Conservation (phyloP, 2,888 invertebrate genomes). For the Drosophila limbata region DNA sequence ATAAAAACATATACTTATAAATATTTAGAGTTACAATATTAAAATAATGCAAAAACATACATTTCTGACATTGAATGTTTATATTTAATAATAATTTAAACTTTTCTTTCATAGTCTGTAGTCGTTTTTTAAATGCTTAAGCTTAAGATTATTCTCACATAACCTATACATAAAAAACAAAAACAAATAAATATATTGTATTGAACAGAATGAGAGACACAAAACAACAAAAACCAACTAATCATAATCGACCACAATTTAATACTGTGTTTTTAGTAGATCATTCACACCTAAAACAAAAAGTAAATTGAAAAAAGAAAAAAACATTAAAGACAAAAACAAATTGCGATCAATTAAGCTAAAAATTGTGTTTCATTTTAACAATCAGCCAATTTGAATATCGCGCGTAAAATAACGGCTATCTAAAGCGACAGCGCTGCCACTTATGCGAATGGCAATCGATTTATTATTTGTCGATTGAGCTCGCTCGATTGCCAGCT, state of each 20-base stretch:
- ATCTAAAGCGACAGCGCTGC: conserved; percentile 12
- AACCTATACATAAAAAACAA: conserved; percentile 47
- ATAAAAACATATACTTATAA: conserved; percentile 34
- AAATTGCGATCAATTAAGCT: conserved; percentile 46
- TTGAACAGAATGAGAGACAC: conserved; percentile 47
- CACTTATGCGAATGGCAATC: conserved; percentile 5
- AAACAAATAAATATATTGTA: conserved; percentile 32
- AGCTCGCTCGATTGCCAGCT: neutral
- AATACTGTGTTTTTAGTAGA: conserved; percentile 68
- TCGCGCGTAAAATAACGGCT: neutral
- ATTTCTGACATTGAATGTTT: conserved; percentile 72
- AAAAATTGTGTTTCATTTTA: conserved; percentile 25
- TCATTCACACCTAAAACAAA: conserved; percentile 50
- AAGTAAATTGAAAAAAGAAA: conserved; percentile 35
- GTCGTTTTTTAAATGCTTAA: conserved; percentile 79
- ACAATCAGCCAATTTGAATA: neutral
- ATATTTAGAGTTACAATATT: conserved; percentile 46
- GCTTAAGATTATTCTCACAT: conserved; percentile 70
- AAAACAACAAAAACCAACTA: conserved; percentile 47
- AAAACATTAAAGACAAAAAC: conserved; percentile 54
- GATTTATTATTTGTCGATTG: conserved; percentile 2
- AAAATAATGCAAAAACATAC: conserved; percentile 51
- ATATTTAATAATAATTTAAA: conserved; percentile 62
- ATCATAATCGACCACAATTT: conserved; percentile 65
- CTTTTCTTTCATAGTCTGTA: conserved; percentile 68